Evolutionary conservation across 2,797 vertebrate species (phyloP), one percentile per base, ranked within the genome.

Genomic region (Numenius phaeopus): DNA sequence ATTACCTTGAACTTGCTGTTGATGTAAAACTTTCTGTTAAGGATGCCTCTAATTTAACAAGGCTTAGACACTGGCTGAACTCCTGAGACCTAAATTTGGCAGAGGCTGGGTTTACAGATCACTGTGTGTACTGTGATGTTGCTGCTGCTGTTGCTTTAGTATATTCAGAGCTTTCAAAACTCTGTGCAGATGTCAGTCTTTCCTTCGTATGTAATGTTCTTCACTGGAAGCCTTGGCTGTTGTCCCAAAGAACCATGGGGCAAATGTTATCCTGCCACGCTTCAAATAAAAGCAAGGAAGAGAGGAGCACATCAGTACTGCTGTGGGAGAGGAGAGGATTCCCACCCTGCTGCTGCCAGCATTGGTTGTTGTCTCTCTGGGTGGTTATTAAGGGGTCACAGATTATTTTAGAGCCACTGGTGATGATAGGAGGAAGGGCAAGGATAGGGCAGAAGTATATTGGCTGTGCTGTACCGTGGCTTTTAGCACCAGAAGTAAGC

Each of bases 401-500:
- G 84, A 49, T 81, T 64, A 37, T 76, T 94, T 94, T 64, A 64
- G 79, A 91, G 39, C 21, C 34, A 9, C 49, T 83, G 57, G 67
- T 91, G 91, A 50, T 72, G 71, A 67, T 29, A 65, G 70, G 29
- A 91, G 27, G 23, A 50, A 94, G 79, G 79, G 75, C 73, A 85
- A 83, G 71, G 54, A 24, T 58, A 89, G 79, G 67, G 71, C 83
- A 85, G 83, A 71, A 71, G 10, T 70, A 44, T 44, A 27, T 49
- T 62, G 70, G 39, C 21, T 76, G 58, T 87, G 66, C 84, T 84
- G 57, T 69, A 16, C 50, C 27, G 22, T 86, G 83, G 69, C 65
- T 94, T 92, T 93, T 66, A 89, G 75, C 75, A 58, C 46, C 42
- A 86, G 72, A 18, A 90, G 52, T 40, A 61, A 93, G 85, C 65